Percentiles rank a stretch among this genome's conserved stretches.
Conservation (phyloP, 2,797 vertebrate species). For the Numenius phaeopus region DNA sequence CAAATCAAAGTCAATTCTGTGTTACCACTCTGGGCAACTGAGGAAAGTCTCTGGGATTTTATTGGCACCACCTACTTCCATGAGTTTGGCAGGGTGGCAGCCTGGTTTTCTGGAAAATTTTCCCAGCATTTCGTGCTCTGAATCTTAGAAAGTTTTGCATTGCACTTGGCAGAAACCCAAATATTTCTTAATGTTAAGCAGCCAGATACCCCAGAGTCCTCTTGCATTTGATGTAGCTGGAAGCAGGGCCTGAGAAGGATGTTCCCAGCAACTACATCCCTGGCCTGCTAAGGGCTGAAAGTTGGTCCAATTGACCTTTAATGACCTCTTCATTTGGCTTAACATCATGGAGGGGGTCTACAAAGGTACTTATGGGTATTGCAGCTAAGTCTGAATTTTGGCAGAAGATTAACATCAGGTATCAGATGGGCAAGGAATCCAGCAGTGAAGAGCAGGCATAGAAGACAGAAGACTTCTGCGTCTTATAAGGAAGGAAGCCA, state of each 20-base stretch:
- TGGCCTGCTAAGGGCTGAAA: background rate
- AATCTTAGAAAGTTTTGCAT: background rate
- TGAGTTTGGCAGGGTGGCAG: background rate
- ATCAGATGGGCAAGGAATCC: background rate
- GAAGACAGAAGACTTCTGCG: background rate
- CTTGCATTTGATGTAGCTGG: background rate
- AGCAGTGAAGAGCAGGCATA: background rate
- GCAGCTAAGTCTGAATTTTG: background rate
- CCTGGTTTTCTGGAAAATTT: background rate
- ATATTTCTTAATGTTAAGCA: background rate
- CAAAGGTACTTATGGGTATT: background rate
- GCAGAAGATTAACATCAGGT: background rate
- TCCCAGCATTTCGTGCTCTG: background rate
- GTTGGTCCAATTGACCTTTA: background rate
- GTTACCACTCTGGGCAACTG: accelerated
- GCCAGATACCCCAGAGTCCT: background rate
- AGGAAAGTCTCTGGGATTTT: background rate
- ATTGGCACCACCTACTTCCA: background rate
- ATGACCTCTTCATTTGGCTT: background rate
- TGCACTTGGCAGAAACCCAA: background rate
- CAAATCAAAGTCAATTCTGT: background rate
- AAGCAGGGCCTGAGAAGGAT: background rate
- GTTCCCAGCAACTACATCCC: background rate
- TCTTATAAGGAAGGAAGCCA: background rate
- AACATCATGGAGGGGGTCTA: background rate